Base-by-base conservation (phyloP, 1,140 invertebrate genomes). In the Laupala kohalensis region DNA sequence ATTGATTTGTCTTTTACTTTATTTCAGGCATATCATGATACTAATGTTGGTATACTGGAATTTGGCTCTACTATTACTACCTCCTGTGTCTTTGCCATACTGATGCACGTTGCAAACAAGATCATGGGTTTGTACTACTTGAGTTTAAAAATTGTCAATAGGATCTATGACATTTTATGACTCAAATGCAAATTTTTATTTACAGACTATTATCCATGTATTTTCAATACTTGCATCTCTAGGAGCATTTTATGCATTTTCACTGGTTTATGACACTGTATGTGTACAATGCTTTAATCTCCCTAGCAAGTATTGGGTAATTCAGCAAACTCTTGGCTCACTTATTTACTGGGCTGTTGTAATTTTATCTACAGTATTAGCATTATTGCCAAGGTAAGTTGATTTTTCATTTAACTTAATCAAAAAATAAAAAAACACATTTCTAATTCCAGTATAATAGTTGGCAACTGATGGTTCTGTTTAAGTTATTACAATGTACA, bases 61-160 rank as follows among this genome's bases (percentile, higher is more conserved):
- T 97, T 96, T 84, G 95, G 95, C 64, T 89, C 92, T 65, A 90
- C 89, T 19, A 88, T 92, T 69, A 91, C 91, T 76, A 92, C 92
- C 25, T 86, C 88, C 74, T 93, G 92, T 79, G 89, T 97, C 76
- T 85, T 93, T 79, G 87, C 92, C 63, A 95, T 95, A 88, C 82
- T 95, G 28, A 79, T 90, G 63, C 90, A 95, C 78, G 88, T 92
- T 76, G 89, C 89, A 97, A 86, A 94, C 90, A 25, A 89, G 88
- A 81, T 95, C 93, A 76, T 97, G 95, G 95, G 94, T 97, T 82
- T 89, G 86, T 37, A 2, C 19, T 53, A 19, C 9, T 9, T 4
- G 9, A 13, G 37, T 53, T 53, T 19, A 0, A 13, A 1, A 53
- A 13, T n/a, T n/a, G n/a, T n/a, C n/a, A n/a, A n/a, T n/a, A n/a